Percentiles rank a stretch among this genome's conserved stretches.
phyloP scores from a whole-genome alignment of 53 echinoderm and acorn worm species.

The Hippasteria phrygiana region DNA sequence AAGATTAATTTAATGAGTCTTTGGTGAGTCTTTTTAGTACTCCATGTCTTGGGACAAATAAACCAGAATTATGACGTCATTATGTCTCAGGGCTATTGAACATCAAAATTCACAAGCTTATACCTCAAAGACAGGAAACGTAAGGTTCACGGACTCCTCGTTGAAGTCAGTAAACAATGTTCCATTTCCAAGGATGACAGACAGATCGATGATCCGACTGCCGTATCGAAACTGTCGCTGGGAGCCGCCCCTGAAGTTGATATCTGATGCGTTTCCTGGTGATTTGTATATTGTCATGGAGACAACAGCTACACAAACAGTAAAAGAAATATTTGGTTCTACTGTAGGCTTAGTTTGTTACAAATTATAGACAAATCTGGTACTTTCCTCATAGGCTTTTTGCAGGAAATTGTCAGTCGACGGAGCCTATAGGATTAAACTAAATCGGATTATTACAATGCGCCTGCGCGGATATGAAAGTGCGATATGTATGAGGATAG shows the following conservation, averaged over 20 bases:
- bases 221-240: neutral
- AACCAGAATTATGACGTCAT: neutral
- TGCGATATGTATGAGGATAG: too few species aligned
- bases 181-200: neutral
- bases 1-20: too few species aligned
- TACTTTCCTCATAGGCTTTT: too few species aligned
- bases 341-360: too few species aligned
- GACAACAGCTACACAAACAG: neutral
- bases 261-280: neutral
- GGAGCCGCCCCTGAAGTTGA: neutral
- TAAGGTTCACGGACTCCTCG: neutral
- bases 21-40: too few species aligned
- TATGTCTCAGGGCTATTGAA: neutral
- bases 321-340: too few species aligned
- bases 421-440: too few species aligned
- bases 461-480: too few species aligned
- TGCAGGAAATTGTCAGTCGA: too few species aligned
- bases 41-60: too few species aligned
- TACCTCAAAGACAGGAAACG: conserved; percentile 12
- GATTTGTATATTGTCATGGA: neutral
- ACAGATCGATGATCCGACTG: neutral
- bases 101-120: neutral
- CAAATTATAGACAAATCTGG: too few species aligned
- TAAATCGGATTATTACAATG: too few species aligned
- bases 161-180: neutral